Percentiles rank a stretch among this genome's conserved stretches.
Evolutionary conservation across 1,140 invertebrate species (phyloP).

Genomic region (Pteromalus puparum): DNA sequence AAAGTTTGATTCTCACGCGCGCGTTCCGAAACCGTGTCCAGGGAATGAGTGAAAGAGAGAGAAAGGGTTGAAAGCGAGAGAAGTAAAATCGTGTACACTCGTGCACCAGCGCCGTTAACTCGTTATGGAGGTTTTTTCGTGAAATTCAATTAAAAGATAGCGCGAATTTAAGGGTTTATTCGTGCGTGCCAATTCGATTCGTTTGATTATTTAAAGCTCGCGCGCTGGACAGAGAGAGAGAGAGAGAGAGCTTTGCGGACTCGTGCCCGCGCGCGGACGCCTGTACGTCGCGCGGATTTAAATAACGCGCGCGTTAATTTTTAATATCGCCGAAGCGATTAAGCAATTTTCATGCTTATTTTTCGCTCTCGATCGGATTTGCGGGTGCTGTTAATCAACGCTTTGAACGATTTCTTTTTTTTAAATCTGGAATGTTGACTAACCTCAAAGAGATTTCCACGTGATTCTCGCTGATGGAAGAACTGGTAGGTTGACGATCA

Average conservation of each 20-base stretch:
- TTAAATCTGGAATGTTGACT: neutral
- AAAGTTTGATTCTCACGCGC: slow-evolving; percentile 37
- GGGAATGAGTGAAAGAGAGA: slow-evolving; percentile 6
- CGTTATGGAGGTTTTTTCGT: slow-evolving; percentile 8
- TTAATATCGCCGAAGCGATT: slow-evolving; percentile 23
- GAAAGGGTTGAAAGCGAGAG: neutral
- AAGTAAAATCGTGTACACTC: slow-evolving; percentile 5
- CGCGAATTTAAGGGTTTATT: slow-evolving; percentile 39
- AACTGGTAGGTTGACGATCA: neutral
- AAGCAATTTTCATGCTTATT: neutral
- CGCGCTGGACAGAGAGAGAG: neutral
- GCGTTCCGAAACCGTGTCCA: neutral
- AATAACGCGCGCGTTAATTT: slow-evolving; percentile 24
- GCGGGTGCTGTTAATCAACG: neutral
- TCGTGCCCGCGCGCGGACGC: neutral
- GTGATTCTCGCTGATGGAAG: neutral
- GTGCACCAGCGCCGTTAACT: neutral
- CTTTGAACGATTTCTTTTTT: neutral
- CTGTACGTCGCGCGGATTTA: neutral
- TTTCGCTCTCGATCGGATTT: neutral
- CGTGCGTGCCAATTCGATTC: slow-evolving; percentile 36
- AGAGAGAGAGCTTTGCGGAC: neutral
- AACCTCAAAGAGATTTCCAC: slow-evolving; percentile 4
- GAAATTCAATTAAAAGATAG: slow-evolving; percentile 47
- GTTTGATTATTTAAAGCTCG: slow-evolving; percentile 42